These are phyloP conservation scores for Biston betularia DNA, from an alignment of 2,888 invertebrate genomes.

Conservation along the genomic window DNA sequence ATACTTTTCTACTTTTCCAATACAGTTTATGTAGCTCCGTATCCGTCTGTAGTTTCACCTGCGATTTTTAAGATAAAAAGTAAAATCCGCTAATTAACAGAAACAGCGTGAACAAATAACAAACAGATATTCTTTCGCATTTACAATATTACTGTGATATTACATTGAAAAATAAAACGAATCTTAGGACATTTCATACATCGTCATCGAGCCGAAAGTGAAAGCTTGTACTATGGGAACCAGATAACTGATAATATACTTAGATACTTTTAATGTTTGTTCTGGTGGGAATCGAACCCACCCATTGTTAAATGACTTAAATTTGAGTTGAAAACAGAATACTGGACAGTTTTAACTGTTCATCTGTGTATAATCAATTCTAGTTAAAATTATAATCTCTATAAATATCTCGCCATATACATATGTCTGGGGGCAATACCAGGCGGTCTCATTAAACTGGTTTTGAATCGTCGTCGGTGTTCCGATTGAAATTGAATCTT, in stretches of 20 bases:
- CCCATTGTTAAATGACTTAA: not conserved
- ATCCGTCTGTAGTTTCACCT: no score
- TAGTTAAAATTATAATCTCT: conserved; percentile 8
- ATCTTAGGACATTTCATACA: no score
- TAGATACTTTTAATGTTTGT: no score
- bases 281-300: no score
- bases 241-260: no score
- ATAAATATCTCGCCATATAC: conserved; percentile 9
- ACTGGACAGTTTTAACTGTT: conserved; percentile 11
- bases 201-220: no score
- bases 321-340: conserved; percentile 11
- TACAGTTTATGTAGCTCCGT: conserved; percentile 6
- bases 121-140: no score
- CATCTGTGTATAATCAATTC: conserved; percentile 13
- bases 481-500: conserved; percentile 30
- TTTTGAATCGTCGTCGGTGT: conserved; percentile 16
- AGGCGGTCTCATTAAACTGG: conserved; percentile 17
- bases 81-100: no score
- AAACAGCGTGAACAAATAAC: no score
- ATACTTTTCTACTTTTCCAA: not conserved
- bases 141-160: not conserved
- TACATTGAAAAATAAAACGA: no score
- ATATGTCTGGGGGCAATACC: conserved; percentile 13
- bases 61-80: no score
- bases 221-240: no score